Base-by-base conservation (phyloP, 1,140 invertebrate genomes). In the Cardiocondyla obscurior region DNA sequence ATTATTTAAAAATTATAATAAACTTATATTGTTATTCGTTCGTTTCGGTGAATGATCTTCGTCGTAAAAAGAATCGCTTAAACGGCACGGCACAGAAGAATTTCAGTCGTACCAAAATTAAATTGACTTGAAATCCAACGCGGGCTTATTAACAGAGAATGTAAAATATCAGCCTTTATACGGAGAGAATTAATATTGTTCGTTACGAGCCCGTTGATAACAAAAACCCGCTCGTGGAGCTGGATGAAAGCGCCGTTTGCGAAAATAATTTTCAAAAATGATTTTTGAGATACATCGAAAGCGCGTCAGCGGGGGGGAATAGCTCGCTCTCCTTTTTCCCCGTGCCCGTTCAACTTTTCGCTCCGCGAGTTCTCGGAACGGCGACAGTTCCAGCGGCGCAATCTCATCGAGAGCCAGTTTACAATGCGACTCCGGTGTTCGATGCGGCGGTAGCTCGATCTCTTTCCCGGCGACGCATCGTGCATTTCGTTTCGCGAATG, bases 131-230 rank as follows among this genome's bases (percentile, higher is more conserved):
- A 64, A 44, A 72, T 28, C 62, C 33, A 58, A 44, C 67, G 12
- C 36, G 74, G 67, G 57, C 36, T 64, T 70, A 74, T 81, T 85
- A 72, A 84, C 70, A 77, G 82, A 73, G 73, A 87, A 86, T 74
- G 82, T 69, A 81, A 87, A 87, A 86, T 84, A 87, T 86, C 82
- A 49, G 81, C 36, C 69, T 77, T 83, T 72, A 53, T 51, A 55
- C 67, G 28, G 33, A 39, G 46, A 84, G 81, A 86, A 86, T 87
- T 86, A 69, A 87, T 85, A 87, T 84, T 74, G 77, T 86, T 81
- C 44, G 36, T 73, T 73, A 28, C 39, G 51, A 22, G 39, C 67
- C 69, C n/a, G n/a, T 30, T 28, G 67, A 6, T 81, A 81, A 55
- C 72, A 85, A 73, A 83, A 87, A 44, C 46, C 42, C 39, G 14